Evolutionary conservation across 2,888 invertebrate species (phyloP).

Genomic region (Syrista parreyssii): DNA sequence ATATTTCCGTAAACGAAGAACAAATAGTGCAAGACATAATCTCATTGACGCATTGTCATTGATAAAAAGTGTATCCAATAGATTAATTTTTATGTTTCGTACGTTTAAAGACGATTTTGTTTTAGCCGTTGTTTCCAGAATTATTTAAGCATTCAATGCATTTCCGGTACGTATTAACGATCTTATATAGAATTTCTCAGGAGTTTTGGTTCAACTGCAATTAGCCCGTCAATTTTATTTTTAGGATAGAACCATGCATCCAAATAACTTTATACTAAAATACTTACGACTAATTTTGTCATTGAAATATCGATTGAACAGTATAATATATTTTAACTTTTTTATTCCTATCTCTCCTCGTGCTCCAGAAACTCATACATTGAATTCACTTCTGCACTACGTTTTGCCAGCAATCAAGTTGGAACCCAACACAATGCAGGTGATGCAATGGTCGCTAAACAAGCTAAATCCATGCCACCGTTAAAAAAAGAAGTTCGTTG

Average conservation of each 20-base stretch:
- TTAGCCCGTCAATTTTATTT: background rate
- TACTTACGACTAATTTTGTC: background rate
- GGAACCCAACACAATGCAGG: background rate
- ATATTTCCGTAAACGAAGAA: background rate
- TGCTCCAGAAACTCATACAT: background rate
- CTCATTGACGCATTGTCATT: background rate
- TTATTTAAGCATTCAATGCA: background rate
- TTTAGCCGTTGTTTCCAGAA: background rate
- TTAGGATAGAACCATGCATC: background rate
- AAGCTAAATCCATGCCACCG: background rate
- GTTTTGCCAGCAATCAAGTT: background rate
- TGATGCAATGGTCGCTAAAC: background rate
- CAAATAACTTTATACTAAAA: background rate
- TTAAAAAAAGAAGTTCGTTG: background rate
- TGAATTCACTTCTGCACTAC: background rate
- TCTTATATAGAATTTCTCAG: background rate
- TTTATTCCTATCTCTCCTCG: background rate
- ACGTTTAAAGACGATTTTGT: background rate
- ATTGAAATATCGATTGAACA: background rate
- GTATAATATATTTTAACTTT: background rate
- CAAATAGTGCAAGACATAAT: background rate
- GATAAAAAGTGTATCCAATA: too few species aligned
- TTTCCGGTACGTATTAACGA: background rate
- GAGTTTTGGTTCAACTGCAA: too few species aligned
- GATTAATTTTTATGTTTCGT: background rate